These are phyloP conservation scores for Zaprionus obscuricornis DNA, from an alignment of 2,888 invertebrate genomes.

Conservation along the genomic window DNA sequence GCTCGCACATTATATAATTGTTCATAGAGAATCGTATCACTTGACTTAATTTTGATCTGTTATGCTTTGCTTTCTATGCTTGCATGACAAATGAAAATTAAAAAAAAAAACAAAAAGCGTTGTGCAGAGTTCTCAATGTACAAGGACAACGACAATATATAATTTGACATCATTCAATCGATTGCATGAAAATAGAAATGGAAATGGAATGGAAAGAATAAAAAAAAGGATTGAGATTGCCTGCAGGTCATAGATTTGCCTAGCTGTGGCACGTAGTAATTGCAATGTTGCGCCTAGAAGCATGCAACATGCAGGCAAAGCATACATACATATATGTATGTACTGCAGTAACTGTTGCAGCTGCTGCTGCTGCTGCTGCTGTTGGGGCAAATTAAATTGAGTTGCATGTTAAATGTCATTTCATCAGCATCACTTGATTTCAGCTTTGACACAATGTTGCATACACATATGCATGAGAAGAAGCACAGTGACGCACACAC, in stretches of 20 bases:
- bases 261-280: conserved; percentile 62
- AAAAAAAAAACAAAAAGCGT: no score
- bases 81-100: no score
- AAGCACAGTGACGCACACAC: conserved; percentile 30
- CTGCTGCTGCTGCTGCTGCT: conserved; percentile 27
- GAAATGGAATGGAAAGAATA: no score
- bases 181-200: no score
- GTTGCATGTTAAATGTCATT: conserved; percentile 76
- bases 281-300: conserved; percentile 63
- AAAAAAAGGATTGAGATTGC: conserved; percentile 61
- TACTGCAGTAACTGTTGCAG: conserved; percentile 1
- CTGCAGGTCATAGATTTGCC: conserved; percentile 48
- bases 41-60: no score
- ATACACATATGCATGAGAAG: conserved; percentile 16
- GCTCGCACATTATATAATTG: no score
- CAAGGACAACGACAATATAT: no score
- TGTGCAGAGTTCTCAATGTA: no score
- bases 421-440: conserved; percentile 68
- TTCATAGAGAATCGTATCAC: no score
- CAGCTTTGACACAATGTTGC: conserved; percentile 61
- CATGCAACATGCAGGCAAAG: conserved; percentile 39
- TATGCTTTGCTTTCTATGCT: no score
- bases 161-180: no score
- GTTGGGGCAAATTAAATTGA: conserved; percentile 73
- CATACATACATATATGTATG: no score